A percentile compares a stretch with the other conserved stretches of the same genome.
These are phyloP conservation scores for Dysmachus trigonus DNA, from an alignment of 2,888 invertebrate genomes.

Conservation along the genomic window DNA sequence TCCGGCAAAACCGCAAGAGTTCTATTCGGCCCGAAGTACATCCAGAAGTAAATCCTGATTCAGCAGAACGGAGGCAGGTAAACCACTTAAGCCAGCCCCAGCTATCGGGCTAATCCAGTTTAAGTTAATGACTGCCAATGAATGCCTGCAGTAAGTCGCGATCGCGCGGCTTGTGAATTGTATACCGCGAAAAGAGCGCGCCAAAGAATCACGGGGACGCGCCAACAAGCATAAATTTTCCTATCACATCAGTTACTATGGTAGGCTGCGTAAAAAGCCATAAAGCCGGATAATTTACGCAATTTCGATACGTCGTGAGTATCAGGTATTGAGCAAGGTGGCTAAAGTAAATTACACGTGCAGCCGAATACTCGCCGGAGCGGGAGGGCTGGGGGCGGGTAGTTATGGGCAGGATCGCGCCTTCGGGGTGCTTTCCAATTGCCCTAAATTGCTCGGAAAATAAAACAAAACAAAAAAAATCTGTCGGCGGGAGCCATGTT, in stretches of 20 bases:
- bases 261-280: not conserved
- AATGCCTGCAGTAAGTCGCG: not conserved
- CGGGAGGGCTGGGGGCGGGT: not conserved
- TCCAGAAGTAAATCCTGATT: not conserved
- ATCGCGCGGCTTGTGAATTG: not conserved
- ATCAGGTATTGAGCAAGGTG: slow-evolving; percentile 28
- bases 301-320: slow-evolving; percentile 16
- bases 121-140: slow-evolving; percentile 21
- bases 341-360: slow-evolving; percentile 19
- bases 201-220: not conserved
- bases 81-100: not conserved
- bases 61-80: not conserved
- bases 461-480: not conserved
- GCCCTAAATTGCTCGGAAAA: not conserved
- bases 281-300: slow-evolving; percentile 35
- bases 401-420: not conserved
- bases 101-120: not conserved
- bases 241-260: slow-evolving; percentile 24
- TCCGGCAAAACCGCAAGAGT: not conserved
- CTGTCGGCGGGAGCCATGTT: not conserved
- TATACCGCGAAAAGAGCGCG: not conserved
- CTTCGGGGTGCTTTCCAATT: not conserved
- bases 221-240: slow-evolving; percentile 8
- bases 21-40: not conserved
- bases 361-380: not conserved